Percentiles rank a stretch among this genome's conserved stretches.
Conservation (phyloP, 2,888 invertebrate species). For the Drosophila acutilabella region DNA sequence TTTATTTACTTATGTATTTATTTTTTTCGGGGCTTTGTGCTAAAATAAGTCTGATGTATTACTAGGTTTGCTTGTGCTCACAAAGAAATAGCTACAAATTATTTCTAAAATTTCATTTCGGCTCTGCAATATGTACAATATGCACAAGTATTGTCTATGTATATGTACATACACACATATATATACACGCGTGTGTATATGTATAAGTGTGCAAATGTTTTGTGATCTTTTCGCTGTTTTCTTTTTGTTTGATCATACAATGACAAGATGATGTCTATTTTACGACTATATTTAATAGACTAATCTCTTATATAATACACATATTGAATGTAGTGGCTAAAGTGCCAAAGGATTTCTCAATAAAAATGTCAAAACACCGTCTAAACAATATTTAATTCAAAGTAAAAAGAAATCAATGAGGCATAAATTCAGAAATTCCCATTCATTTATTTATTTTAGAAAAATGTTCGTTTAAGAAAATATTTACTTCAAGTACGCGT, state of each 20-base stretch:
- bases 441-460: no score
- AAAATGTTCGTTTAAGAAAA: neutral
- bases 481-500: conserved; percentile 17
- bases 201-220: conserved; percentile 52
- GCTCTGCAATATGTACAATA: conserved; percentile 53
- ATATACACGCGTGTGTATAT: conserved; percentile 14
- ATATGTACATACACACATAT: conserved; percentile 6
- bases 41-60: conserved; percentile 78
- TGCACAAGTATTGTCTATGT: conserved; percentile 33
- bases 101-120: conserved; percentile 58
- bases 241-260: conserved; percentile 67
- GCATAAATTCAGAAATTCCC: conserved; percentile 4
- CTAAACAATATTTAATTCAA: conserved; percentile 15
- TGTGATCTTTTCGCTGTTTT: conserved; percentile 62
- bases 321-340: neutral
- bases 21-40: conserved; percentile 73
- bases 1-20: conserved; percentile 69
- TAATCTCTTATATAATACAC: conserved; percentile 42
- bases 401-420: conserved; percentile 21
- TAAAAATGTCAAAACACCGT: conserved; percentile 29
- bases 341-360: conserved; percentile 48
- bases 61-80: conserved; percentile 63
- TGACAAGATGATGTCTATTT: conserved; percentile 57
- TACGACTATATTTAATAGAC: conserved; percentile 39
- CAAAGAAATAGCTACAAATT: conserved; percentile 54